phyloP scores from a whole-genome alignment of 2,797 vertebrate species.

The Mormyrops boulengeri region DNA sequence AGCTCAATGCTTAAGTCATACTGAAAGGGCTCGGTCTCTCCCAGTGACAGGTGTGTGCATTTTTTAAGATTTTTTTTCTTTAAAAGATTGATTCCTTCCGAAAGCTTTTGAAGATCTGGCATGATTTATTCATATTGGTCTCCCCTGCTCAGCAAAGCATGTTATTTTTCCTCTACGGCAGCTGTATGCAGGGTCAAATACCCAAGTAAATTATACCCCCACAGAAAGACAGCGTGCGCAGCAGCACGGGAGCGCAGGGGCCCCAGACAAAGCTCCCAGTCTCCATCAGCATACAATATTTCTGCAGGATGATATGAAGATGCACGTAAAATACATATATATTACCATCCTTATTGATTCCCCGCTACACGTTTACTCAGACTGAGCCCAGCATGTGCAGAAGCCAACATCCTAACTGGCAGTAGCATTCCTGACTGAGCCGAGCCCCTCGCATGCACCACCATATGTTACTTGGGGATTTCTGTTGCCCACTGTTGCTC shows the following conservation, averaged over 20 bases:
- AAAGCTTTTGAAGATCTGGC: slow-evolving; percentile 18
- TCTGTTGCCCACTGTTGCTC: background rate
- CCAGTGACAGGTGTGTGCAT: background rate
- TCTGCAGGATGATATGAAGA: background rate
- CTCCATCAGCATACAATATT: background rate
- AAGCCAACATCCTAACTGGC: background rate
- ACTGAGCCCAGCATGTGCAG: background rate
- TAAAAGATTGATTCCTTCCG: slow-evolving; percentile 19
- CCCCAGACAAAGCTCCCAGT: background rate
- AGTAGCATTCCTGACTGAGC: background rate
- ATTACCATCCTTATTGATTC: background rate
- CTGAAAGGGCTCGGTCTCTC: background rate
- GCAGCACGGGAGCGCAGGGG: background rate
- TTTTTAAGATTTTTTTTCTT: background rate
- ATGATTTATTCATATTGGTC: slow-evolving; percentile 20
- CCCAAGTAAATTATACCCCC: background rate
- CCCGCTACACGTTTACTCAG: background rate
- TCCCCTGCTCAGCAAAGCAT: background rate
- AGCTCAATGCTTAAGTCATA: background rate
- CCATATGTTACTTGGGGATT: background rate
- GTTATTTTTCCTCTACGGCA: background rate
- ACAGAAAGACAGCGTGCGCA: background rate
- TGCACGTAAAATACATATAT: background rate
- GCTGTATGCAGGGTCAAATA: slow-evolving; percentile 6
- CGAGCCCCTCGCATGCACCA: background rate